Evolutionary conservation across 2,113 vertebrate genomes (phyloP).

Genomic region (Siniperca knerii): DNA sequence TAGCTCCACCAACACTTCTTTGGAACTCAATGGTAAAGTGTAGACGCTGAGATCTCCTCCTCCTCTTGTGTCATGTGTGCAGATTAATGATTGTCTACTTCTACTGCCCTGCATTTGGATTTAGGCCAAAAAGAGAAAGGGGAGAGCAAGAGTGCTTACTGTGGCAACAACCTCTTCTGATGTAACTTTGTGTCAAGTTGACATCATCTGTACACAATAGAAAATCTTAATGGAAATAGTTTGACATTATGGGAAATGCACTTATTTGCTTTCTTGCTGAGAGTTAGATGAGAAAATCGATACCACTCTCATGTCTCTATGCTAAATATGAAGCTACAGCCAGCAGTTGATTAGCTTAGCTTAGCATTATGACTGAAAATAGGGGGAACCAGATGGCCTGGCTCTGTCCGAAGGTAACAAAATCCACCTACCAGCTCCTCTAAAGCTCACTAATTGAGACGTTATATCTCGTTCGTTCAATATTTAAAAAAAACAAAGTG

Average conservation of each 20-base stretch:
- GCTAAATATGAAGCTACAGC: background rate
- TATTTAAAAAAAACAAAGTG: too few species aligned
- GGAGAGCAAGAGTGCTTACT: conserved; percentile 2
- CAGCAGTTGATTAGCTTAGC: background rate
- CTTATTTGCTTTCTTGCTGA: background rate
- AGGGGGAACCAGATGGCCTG: background rate
- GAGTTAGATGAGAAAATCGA: background rate
- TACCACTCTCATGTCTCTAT: background rate
- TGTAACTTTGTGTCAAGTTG: background rate
- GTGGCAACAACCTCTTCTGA: conserved; percentile 1
- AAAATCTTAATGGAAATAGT: background rate
- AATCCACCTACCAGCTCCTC: background rate
- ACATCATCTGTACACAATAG: background rate
- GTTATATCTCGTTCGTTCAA: background rate
- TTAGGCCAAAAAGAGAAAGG: conserved; percentile 30
- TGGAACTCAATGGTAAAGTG: conserved; percentile 52
- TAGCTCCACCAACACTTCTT: conserved; percentile 62
- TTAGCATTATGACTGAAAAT: background rate
- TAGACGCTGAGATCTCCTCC: conserved; percentile 45
- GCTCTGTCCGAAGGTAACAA: background rate
- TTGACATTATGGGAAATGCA: background rate
- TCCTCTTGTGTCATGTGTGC: conserved; percentile 54
- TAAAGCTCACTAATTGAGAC: background rate
- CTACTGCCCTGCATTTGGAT: conserved; percentile 17
- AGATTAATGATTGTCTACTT: conserved; percentile 68